Evolutionary conservation across 2,888 invertebrate species (phyloP), one percentile per base, ranked within the genome.

Genomic region (Amblyjoppa fuscipennis): DNA sequence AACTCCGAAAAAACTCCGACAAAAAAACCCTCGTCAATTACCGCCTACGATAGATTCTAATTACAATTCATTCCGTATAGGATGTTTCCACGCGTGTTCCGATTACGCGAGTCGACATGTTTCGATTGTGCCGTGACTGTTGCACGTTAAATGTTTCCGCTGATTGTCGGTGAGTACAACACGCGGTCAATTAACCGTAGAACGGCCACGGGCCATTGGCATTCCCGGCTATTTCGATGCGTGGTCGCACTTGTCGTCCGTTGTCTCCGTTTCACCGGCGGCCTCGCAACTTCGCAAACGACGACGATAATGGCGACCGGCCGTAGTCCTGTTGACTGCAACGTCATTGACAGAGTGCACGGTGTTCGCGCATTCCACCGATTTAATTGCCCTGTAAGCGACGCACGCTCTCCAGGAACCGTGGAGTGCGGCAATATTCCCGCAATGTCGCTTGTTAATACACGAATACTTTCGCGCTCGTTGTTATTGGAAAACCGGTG

Each of bases 381-480:
- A 87, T 89, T 88, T 89, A 89, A 89, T 89, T 87, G 88, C 85
- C 82, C 76, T 64, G 66, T 34, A n/a, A 28, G 66, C 31, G 66
- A 11, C 31, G 38, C 38, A 16, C 38, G n/a, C 9, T 9, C 66
- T 13, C 9, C 5, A 1, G 16, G 38, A 38, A 51, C 16, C 66
- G 28, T 3, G 38, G 71, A 31, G 71, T 28, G 49, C 53, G 56
- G 45, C 20, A 45, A 79, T 53, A 81, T 51, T 74, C 41, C 20
- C 75, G 76, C 75, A 77, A 74, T 28, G 31, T 68, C 51, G 80
- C 20, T 59, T 28, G 59, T 59, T 59, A 59, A 59, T 59, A 59
- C 59, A 28, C 59, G 59, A 59, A 59, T 20, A 28, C 28, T 59
- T 11, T 25, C 59, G 59, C 59, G 25, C 59, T 59, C 3, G 59